Evolutionary conservation across 2,797 vertebrate species (phyloP), one percentile per base, ranked within the genome.

Genomic region (Melopsittacus undulatus): DNA sequence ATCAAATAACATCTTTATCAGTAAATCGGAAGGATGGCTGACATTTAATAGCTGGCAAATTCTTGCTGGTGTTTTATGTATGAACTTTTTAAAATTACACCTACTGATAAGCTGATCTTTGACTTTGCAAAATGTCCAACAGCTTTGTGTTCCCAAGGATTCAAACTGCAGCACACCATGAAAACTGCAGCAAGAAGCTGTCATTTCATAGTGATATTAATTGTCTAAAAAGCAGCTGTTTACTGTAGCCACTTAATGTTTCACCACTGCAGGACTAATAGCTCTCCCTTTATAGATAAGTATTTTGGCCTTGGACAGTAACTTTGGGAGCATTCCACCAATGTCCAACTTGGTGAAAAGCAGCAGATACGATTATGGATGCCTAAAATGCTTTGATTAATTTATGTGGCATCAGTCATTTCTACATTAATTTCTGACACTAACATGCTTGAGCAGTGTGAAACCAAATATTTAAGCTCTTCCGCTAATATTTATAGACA

Each of bases 391-490:
- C 38, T 45, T 18, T 16, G 30, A 52, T 74, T 69, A 13, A 10
- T 84, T 77, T 26, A 5, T 11, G 66, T 38, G 72, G n/a, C 72
- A 79, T 63, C 64, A 63, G 36, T 45, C 66, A 62, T 36, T 62
- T 27, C 79, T 12, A 3, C 11, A 2, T 20, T 40, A 5, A 49
- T 68, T 83, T 88, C 66, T 82, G 68, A 38, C 66, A 29, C 34
- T 43, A 36, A 22, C 49, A 20, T 11, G 38, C 26, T 51, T 23
- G 42, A 79, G 66, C 38, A 81, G 48, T 3, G 57, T 45, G 80
- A 94, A 95, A 70, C 8, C 67, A 94, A 91, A 87, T 43, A 80
- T 91, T 92, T 52, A 77, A 94, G 73, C 11, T 46, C 45, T 92
- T 80, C 40, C 26, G 48, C 36, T 77, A 66, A 81, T 63, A 91